phyloP scores from a whole-genome alignment of 2,888 invertebrate genomes.

The Epiblema foenella region DNA sequence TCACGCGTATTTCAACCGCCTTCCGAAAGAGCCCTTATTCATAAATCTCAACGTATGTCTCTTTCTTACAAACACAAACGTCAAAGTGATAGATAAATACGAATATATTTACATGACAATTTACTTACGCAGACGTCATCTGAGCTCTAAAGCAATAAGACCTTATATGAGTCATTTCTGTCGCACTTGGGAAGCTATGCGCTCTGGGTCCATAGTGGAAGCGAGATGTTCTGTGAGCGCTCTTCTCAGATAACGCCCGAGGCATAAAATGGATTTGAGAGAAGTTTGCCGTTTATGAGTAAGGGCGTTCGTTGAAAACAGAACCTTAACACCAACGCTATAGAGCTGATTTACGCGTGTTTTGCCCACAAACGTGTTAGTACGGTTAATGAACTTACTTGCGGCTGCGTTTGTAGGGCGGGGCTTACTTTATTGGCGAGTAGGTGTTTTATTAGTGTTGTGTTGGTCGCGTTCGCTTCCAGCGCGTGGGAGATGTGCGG shows the following conservation, averaged over 20 bases:
- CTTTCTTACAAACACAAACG: neutral
- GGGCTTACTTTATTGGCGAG: slow-evolving; percentile 96
- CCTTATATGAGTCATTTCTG: neutral
- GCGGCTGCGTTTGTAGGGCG: slow-evolving; percentile 73
- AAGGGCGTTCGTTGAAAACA: neutral
- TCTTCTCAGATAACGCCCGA: neutral
- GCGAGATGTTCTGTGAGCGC: neutral
- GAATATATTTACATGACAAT: no score
- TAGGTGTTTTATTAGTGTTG: slow-evolving; percentile 96
- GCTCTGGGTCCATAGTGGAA: neutral
- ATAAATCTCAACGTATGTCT: neutral
- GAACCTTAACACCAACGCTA: neutral
- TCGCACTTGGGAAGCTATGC: no score
- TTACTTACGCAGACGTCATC: neutral
- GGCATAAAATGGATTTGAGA: neutral
- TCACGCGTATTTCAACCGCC: slow-evolving; percentile 15
- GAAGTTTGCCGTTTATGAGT: neutral
- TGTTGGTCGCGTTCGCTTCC: slow-evolving; percentile 82
- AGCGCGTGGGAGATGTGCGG: slow-evolving; percentile 67
- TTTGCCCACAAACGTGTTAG: slow-evolving; percentile 58
- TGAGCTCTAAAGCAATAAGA: neutral
- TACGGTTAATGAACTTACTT: slow-evolving; percentile 84
- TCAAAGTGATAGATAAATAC: no score
- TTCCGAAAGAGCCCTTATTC: neutral
- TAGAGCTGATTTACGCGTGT: slow-evolving; percentile 11